Evolutionary conservation across 2,797 vertebrate genomes (phyloP), one percentile per base, ranked within the genome.

Genomic region (Australoheros facetus): DNA sequence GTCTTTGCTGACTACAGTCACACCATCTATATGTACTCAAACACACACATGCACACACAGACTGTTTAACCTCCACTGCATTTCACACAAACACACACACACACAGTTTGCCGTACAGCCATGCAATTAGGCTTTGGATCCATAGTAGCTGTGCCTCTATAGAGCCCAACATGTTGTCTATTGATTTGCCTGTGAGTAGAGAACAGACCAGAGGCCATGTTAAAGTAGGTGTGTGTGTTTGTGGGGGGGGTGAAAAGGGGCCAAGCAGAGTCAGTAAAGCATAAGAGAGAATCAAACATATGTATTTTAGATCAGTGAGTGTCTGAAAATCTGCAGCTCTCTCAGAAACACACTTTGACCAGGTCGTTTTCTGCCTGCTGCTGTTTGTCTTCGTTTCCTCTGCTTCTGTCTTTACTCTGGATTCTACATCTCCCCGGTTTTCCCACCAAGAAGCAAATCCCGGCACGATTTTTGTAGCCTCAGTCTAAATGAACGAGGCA

Each of bases 121-220:
- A 75, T 55, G 73, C 82, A 87, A 86, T 89, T 86, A 88, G 87
- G 77, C 72, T 55, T 81, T 64, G 58, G 84, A 89, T 88, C 84
- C 54, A 87, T 89, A 86, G 87, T 56, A 79, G 79, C 77, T 77
- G 56, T 78, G 81, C 56, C 79, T 85, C 57, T 85, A 78, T 83
- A 56, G 73, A 82, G 75, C 82, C 83, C 89, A 86, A 91, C 89
- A 85, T 89, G 87, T 84, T 91, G 84, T 91, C 84, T 86, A 89
- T 91, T 88, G 89, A 91, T 88, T 82, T 75, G 53, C 71, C 78
- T 85, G 78, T 72, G 87, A 88, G 85, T 80, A 81, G 78, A 83
- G 85, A 87, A 87, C 87, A 88, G 87, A 86, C 84, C 85, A 89
- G 87, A 82, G 85, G 85, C 87, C 84, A 87, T 86, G 81, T 78